Evolutionary conservation across 2,888 invertebrate species (phyloP).

Genomic region (Drepanosiphum platanoidis): DNA sequence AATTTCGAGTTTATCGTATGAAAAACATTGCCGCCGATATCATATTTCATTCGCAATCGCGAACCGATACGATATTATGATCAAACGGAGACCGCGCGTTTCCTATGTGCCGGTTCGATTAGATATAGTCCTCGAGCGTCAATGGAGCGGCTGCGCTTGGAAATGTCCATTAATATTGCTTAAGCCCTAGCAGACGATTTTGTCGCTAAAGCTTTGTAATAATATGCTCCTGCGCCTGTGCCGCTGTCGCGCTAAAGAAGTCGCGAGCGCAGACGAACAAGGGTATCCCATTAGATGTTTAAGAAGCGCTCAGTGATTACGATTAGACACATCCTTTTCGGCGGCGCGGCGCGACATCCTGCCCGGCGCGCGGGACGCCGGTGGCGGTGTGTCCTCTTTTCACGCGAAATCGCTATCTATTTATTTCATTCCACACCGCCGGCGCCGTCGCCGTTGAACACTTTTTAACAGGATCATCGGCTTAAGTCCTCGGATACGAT

Average conservation of each 20-base stretch:
- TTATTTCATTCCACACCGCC: conserved; percentile 50
- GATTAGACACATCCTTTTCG: conserved; percentile 46
- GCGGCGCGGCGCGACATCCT: background rate
- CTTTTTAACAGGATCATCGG: conserved; percentile 58
- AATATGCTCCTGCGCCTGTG: background rate
- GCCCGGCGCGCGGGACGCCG: background rate
- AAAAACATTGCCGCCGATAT: background rate
- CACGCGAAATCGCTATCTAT: conserved; percentile 48
- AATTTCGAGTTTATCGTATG: background rate
- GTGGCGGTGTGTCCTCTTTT: conserved; percentile 2
- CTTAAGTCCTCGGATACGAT: conserved; percentile 21
- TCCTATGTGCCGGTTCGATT: background rate
- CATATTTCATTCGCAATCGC: background rate
- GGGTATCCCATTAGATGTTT: conserved; percentile 53
- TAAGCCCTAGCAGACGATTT: conserved; percentile 17
- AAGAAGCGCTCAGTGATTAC: conserved; percentile 48
- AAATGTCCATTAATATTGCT: conserved; percentile 44
- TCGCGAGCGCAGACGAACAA: conserved; percentile 43
- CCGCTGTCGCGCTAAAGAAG: conserved; percentile 1
- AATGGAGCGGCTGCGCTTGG: background rate
- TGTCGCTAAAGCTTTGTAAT: conserved; percentile 45
- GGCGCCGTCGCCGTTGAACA: conserved; percentile 14
- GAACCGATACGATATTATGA: background rate
- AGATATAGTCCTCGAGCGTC: background rate
- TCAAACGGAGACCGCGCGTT: background rate